Percentiles rank a stretch among this genome's conserved stretches.
Evolutionary conservation across 2,113 vertebrate genomes (phyloP).

Genomic region (Rattus norvegicus): DNA sequence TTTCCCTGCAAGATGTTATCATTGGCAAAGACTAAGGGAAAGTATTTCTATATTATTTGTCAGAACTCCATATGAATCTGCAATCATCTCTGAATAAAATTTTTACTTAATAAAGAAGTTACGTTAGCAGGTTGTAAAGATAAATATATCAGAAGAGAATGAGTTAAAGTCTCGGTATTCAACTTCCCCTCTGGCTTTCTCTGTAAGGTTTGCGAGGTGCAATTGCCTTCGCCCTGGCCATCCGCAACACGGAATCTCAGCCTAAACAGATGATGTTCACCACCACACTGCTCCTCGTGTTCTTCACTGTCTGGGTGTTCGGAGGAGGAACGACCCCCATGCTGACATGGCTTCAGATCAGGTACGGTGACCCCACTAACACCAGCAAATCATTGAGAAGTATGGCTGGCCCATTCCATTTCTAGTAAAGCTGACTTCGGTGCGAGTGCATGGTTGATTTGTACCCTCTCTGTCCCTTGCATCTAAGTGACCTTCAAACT

Average conservation of each 20-base stretch:
- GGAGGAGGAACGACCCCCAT: slow-evolving; percentile 88
- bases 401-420: not conserved
- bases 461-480: not conserved
- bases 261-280: slow-evolving; percentile 89
- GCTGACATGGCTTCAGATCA: slow-evolving; percentile 90
- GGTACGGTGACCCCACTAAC: slow-evolving; percentile 84
- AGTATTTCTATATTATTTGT: not conserved
- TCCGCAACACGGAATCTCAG: slow-evolving; percentile 85
- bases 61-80: not conserved
- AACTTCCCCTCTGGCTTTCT: not conserved
- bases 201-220: slow-evolving; percentile 90
- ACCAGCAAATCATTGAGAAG: not conserved
- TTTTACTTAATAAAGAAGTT: not conserved
- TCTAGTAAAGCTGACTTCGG: not conserved
- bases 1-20: not conserved
- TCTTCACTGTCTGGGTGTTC: slow-evolving; percentile 90
- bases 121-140: not conserved
- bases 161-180: not conserved
- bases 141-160: not conserved
- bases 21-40: not conserved
- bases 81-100: not conserved
- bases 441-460: not conserved
- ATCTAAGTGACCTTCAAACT: not conserved
- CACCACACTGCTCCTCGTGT: slow-evolving; percentile 89
- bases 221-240: slow-evolving; percentile 90